Evolutionary conservation across 2,888 invertebrate genomes (phyloP).

Genomic region (Hydrotaea cyrtoneurina): DNA sequence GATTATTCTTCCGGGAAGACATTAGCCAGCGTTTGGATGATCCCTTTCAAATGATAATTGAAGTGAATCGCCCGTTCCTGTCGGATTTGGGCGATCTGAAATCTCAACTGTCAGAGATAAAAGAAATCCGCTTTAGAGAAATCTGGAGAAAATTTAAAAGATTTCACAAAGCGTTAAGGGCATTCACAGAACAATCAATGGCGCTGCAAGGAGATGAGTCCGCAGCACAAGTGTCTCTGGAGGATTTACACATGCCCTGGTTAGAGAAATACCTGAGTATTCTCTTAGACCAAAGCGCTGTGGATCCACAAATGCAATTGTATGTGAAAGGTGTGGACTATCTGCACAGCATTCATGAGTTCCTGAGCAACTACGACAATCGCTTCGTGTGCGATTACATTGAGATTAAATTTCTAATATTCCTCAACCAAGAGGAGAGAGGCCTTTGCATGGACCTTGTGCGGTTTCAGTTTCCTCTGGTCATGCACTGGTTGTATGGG

Average conservation of each 20-base stretch:
- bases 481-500: not conserved
- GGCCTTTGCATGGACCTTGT: no score
- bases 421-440: not conserved
- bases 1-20: not conserved
- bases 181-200: not conserved
- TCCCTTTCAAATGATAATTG: not conserved
- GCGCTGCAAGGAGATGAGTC: not conserved
- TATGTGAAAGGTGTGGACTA: not conserved
- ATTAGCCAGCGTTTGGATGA: not conserved
- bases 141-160: not conserved
- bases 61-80: not conserved
- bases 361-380: slow-evolving; percentile 9
- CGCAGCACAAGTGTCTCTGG: not conserved
- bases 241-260: slow-evolving; percentile 1
- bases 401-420: not conserved
- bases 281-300: not conserved
- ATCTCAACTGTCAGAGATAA: not conserved
- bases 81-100: not conserved
- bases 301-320: not conserved
- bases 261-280: not conserved
- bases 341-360: not conserved
- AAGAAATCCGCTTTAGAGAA: no score
- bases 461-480: not conserved
- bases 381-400: not conserved
- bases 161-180: not conserved